A percentile compares a stretch with the other conserved stretches of the same genome.
phyloP scores from a whole-genome alignment of 2,797 vertebrate genomes.

The Lutjanus campechanus region DNA sequence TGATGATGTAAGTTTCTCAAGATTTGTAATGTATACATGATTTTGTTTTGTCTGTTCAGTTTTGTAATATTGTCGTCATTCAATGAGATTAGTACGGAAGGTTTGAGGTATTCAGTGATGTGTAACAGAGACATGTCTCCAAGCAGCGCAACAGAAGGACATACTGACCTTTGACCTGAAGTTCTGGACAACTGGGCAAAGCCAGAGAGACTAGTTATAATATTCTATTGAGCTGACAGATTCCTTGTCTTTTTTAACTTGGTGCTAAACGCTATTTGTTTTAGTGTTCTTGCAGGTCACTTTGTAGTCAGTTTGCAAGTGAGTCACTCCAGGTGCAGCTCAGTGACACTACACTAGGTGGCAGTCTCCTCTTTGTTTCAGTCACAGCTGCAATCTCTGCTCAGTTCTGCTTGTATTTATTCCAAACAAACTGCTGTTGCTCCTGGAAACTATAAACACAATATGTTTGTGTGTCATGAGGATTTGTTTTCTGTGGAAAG shows the following conservation, averaged over 20 bases:
- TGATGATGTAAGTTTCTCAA: not conserved
- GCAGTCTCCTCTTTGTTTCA: constrained; percentile 25
- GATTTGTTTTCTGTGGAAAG: not conserved
- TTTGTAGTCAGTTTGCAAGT: not conserved
- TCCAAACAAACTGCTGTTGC: constrained; percentile 4
- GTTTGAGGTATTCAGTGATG: not conserved
- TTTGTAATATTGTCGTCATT: not conserved
- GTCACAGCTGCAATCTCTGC: not conserved
- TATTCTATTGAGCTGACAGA: not conserved
- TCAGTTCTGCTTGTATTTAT: not conserved
- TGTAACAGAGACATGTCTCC: not conserved
- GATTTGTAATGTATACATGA: too few relatives aligned
- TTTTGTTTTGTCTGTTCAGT: not conserved
- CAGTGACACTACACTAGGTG: constrained; percentile 40
- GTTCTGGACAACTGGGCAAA: not conserved
- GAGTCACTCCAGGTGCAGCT: constrained; percentile 5
- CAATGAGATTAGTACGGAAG: not conserved
- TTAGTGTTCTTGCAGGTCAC: not conserved
- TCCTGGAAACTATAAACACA: constrained; percentile 13
- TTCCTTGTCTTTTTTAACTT: not conserved
- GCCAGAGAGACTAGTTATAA: not conserved
- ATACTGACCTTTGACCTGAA: not conserved
- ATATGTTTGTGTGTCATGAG: too few relatives aligned
- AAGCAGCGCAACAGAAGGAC: not conserved
- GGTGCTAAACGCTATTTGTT: not conserved